phyloP scores from a whole-genome alignment of 2,888 invertebrate species.

The Cosmopolites sordidus region DNA sequence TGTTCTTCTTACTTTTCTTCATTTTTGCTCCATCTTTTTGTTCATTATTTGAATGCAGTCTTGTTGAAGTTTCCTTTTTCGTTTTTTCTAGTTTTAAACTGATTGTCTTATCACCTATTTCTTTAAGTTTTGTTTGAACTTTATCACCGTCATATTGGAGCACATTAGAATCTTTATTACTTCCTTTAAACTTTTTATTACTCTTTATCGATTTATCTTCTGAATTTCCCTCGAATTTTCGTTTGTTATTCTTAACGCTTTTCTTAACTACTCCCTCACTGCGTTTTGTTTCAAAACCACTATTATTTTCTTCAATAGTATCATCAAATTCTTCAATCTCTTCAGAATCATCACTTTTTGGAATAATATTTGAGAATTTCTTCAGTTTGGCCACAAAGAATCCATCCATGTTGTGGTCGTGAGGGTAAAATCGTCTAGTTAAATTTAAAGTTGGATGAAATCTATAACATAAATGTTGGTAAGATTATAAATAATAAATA shows the following conservation, averaged over 20 bases:
- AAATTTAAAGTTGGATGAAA: constrained; percentile 89
- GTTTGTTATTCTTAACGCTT: constrained; percentile 20
- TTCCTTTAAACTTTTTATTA: constrained; percentile 8
- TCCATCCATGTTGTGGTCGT: constrained; percentile 98
- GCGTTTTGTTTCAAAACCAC: neutral
- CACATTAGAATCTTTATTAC: too few species aligned
- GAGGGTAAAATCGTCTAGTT: constrained; percentile 92
- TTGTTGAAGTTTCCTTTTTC: too few species aligned
- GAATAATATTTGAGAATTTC: constrained; percentile 79
- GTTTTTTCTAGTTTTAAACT: too few species aligned
- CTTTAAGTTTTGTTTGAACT: too few species aligned
- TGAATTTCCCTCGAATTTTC: constrained; percentile 15
- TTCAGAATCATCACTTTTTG: constrained; percentile 41
- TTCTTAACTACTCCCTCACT: constrained; percentile 5
- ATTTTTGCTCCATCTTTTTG: too few species aligned
- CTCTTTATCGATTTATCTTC: constrained; percentile 9
- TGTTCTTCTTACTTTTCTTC: too few species aligned
- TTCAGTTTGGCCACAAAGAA: constrained; percentile 98
- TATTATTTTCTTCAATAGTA: constrained; percentile 23
- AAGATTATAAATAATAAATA: neutral
- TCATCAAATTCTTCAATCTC: constrained; percentile 49
- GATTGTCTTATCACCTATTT: too few species aligned
- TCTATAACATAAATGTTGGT: constrained; percentile 20
- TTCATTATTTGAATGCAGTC: too few species aligned
- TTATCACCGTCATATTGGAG: too few species aligned